Evolutionary conservation across 1,140 invertebrate genomes (phyloP).

Genomic region (Achatina immaculata): DNA sequence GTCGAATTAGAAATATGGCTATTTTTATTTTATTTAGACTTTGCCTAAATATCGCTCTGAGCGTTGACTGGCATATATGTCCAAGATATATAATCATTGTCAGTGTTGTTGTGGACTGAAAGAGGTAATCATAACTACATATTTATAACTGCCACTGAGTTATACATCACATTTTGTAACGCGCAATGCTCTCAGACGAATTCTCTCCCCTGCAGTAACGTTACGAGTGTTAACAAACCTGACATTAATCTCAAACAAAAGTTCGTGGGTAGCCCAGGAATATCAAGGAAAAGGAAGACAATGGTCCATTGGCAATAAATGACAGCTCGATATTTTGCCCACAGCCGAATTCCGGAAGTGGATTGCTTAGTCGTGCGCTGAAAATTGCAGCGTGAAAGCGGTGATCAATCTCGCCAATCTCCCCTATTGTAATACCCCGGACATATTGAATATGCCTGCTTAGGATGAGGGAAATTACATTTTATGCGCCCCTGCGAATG

Average conservation of each 20-base stretch:
- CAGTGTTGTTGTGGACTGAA: too few relatives aligned
- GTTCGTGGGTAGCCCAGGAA: background rate
- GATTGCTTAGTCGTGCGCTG: background rate
- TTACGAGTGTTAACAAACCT: background rate
- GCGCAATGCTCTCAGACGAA: too few relatives aligned
- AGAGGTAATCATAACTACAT: too few relatives aligned
- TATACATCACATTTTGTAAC: too few relatives aligned
- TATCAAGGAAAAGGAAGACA: too few relatives aligned
- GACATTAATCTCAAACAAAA: background rate
- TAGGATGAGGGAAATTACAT: constrained; percentile 1
- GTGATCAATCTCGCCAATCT: constrained; percentile 11
- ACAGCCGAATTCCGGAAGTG: background rate
- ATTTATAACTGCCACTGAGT: too few relatives aligned
- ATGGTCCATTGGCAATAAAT: background rate
- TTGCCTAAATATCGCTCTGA: too few relatives aligned
- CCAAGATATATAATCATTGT: too few relatives aligned
- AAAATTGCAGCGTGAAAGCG: background rate
- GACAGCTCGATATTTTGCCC: background rate
- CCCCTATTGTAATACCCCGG: background rate
- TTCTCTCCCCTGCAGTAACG: too few relatives aligned
- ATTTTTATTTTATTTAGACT: too few relatives aligned
- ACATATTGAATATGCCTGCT: constrained; percentile 20
- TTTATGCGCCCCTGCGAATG: background rate
- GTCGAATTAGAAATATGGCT: too few relatives aligned
- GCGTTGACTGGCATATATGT: too few relatives aligned